Percentiles rank a stretch among this genome's conserved stretches.
These are phyloP conservation scores for Cephalopterus ornatus DNA, from an alignment of 2,113 vertebrate species.

Conservation along the genomic window DNA sequence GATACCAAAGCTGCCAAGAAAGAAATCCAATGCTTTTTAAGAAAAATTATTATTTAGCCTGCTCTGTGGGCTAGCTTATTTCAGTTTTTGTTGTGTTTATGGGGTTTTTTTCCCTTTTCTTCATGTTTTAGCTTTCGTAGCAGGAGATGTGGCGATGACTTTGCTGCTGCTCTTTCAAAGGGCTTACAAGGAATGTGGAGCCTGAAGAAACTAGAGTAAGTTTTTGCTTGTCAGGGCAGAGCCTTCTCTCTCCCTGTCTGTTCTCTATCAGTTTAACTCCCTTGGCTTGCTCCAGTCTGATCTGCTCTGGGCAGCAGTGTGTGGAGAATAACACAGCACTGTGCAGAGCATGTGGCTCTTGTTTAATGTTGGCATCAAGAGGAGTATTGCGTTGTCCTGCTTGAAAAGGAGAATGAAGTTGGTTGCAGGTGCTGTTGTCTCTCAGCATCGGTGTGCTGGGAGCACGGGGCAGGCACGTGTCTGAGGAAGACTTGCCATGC, in stretches of 20 bases:
- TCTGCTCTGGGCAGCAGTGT: neutral
- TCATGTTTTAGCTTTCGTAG: constrained; percentile 80
- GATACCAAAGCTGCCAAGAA: neutral
- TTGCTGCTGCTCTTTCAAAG: constrained; percentile 83
- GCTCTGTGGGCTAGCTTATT: neutral
- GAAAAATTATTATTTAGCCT: neutral
- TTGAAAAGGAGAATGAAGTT: neutral
- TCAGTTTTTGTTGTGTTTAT: neutral
- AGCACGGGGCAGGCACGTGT: rapidly evolving
- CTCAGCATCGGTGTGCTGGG: neutral
- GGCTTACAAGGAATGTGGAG: constrained; percentile 70
- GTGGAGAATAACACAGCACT: neutral
- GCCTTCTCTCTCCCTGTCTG: neutral
- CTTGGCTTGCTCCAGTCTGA: neutral
- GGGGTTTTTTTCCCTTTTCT: neutral
- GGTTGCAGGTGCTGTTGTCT: neutral
- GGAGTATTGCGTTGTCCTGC: neutral
- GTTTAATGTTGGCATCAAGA: neutral
- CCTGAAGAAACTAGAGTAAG: constrained; percentile 85
- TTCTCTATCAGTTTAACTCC: neutral
- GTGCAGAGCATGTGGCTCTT: neutral
- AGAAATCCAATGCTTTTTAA: neutral
- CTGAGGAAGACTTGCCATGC: neutral
- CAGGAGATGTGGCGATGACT: constrained; percentile 81
- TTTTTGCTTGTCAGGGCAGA: neutral